Evolutionary conservation across 2,113 vertebrate genomes (phyloP), one percentile per base, ranked within the genome.

Genomic region (Otus sunia): DNA sequence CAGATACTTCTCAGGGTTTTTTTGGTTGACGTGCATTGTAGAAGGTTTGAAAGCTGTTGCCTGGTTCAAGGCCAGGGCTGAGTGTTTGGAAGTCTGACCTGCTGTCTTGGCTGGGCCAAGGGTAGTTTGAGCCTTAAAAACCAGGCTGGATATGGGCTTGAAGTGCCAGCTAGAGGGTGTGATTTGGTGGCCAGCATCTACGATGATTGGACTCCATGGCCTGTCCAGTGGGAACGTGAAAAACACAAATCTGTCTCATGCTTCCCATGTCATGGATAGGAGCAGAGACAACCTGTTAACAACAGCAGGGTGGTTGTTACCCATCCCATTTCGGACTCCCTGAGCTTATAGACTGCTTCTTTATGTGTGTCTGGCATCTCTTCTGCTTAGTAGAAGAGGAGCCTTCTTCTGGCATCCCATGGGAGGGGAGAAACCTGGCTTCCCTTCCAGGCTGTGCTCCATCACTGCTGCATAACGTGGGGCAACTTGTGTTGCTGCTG

Each of bases 211-310:
- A 26, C 18, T 87, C 29, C 15, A 1, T n/a, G 20, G 19, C 27
- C 15, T 1, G 2, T 55, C 32, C 45, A 34, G 12, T 26, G 32
- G 17, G 12, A 5, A 37, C 45, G 22, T 47, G 67, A 21, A 82
- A 67, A 86, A 26, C 34, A 9, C 23, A 23, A 47, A 43, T 67
- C 47, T 37, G 16, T 73, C 34, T 92, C 7, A 1, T 12, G 19
- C 39, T 83, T 60, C 29, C 27, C 0, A 0, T 10, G 41, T 62
- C 12, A 2, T 2, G 19, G 37, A n/a, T 69, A 19, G 59, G 47
- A 72, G 27, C 29, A 67, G 49, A 49, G 25, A 14, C 0, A 1
- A 34, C 45, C 34, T 15, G 39, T 58, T 85, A 32, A 63, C 34
- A 39, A 7, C 18, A 22, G 21, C 74, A 10, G 3, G 29, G 15